Base-by-base conservation (phyloP, 92 coral and sea anemone genomes). In the Palythoa grandiflora region DNA sequence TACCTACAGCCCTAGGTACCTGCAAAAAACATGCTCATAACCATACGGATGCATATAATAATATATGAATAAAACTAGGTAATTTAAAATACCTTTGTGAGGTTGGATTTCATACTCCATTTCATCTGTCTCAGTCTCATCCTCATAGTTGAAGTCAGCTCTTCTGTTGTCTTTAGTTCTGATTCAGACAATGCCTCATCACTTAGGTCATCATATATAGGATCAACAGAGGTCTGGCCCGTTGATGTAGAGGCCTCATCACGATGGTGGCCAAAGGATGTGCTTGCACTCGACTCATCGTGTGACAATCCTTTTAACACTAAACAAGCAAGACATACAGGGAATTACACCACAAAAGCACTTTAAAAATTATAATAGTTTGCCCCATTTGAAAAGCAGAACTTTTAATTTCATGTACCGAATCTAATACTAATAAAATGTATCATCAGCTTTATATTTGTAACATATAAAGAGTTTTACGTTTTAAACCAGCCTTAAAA, bases 51-150 rank as follows among this genome's bases (percentile, higher is more conserved):
- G 12, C 15, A 20, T 35, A 12, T 0, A 28, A 12, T 0, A 28
- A 28, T 28, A 35, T 70, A 70, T 70, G 17, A 65, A 20, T 35
- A 2, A 70, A 59, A 59, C 50, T 11, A 17, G 65, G 1, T 14
- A 14, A 5, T 59, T 59, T 70, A 17, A 35, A 70, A 70, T 14
- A 70, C 75, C 48, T 35, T 70, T 70, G 14, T 36, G 17, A 36
- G 3, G n/a, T 36, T 70, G 28, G 44, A 28, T 70, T 70, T 37
- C 75, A 70, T 37, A 70, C 20, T 10, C 12, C 17, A 6, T 14
- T 70, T 70, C 75, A 35, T 70, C 75, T 38, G 75, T 70, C 75
- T 70, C 75, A 28, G 44, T 70, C 44, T 35, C 17, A 70, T 70
- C 47, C 75, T 70, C 17, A 14, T 19, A 37, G n/a, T 16, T 70